Evolutionary conservation across 1,140 invertebrate species (phyloP), one percentile per base, ranked within the genome.

Genomic region (Ooceraea biroi): DNA sequence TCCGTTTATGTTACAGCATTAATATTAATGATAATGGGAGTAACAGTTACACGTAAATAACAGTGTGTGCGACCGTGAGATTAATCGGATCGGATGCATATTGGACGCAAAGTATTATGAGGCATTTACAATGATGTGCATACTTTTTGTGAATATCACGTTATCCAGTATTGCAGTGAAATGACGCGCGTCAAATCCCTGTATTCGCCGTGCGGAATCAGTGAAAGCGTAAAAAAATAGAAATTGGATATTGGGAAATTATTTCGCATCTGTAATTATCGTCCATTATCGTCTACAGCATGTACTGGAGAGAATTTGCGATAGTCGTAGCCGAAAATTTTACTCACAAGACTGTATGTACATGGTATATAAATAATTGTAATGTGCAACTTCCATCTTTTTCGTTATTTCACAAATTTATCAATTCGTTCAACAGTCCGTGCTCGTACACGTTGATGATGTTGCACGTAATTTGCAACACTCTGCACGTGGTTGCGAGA

Each of bases 201-300:
- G 19, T 25, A 27, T 44, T 30, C 30, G n/a, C n/a, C 30, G 36
- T 44, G 60, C 27, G 25, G 61, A 14, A 14, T 80, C 25, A 41
- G 12, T 25, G n/a, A 25, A 22, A 66, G 50, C n/a, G 50, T 58
- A 57, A 55, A 71, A 80, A 7, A 80, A 78, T 63, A 55, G 14
- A 41, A 69, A 80, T 69, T 80, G 48, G 12, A 10, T 57, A 36
- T 36, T 36, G 36, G 36, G 2, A 2, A 36, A 36, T 3, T 25
- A 57, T 68, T 44, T 48, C 63, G 52, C 36, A 27, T 30, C n/a
- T 50, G 76, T 7, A 69, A 80, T 80, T 80, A 80, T 36, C 36
- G 8, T 14, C 25, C 25, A 50, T 66, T 57, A 30, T 69, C 22
- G 50, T 57, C 7, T 46, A 46, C 8, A 12, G 11, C n/a, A 17